Base-by-base conservation (phyloP, 1,140 invertebrate species). In the Drosophila watanabei region DNA sequence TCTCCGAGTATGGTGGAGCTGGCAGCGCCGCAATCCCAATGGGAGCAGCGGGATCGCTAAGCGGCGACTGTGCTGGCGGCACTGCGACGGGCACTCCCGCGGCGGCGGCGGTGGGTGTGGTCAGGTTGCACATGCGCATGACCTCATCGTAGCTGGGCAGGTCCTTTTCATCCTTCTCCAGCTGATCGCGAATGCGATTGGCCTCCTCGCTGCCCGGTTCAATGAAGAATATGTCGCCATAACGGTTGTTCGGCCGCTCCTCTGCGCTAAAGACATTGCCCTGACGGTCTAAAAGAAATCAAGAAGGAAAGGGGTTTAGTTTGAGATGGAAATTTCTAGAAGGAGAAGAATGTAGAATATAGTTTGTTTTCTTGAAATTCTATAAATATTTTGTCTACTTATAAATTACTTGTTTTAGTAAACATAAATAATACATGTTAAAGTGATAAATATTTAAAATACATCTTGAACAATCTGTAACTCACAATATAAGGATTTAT, bases 81-180 rank as follows among this genome's bases (percentile, higher is more conserved):
- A n/a, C 16, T 41, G 54, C 7, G 16, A 57, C 54, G 11, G 49
- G 24, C 7, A 39, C 45, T 8, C 43, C 60, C 11, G 78, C 77
- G 4, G 82, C 56, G 11, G 24, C 89, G 8, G 79, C 66, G n/a
- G 86, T 91, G 9, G 91, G 86, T 8, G 80, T 64, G 14, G 82
- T 78, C 16, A 92, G 69, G 57, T 87, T 92, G 37, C 82, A 86
- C 83, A 93, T 93, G n/a, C 92, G 89, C 89, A 93, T 92, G 13
- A 93, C 92, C 30, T 93, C 92, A 32, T 93, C 92, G 43, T 93
- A 93, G 59, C 92, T 88, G 45, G 92, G 92, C 64, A 93, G 64
- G 16, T 93, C 92, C 57, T 92, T 93, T 11, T 93, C 92, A 57
- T 93, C 92, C 57, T 93, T 93, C 16, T 92, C 89, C 41, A 92